Conservation (phyloP, 2,113 vertebrate genomes). For the Tauraco erythrolophus region DNA sequence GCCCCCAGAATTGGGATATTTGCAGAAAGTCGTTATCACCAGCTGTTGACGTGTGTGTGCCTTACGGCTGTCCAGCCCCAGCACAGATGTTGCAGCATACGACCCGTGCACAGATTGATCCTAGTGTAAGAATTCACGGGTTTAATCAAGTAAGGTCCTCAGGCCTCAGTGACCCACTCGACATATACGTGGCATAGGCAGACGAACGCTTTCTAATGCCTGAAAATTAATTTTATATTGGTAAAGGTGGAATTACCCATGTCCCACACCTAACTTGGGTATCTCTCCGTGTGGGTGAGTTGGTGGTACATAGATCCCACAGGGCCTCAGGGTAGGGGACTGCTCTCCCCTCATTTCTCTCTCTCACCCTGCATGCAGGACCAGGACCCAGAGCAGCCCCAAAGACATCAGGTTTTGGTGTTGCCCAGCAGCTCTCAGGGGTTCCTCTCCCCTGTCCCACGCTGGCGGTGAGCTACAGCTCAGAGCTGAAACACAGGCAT, state of each 20-base stretch:
- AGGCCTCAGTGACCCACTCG: not conserved
- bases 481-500: not conserved
- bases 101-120: not conserved
- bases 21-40: not conserved
- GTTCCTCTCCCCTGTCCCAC: not conserved
- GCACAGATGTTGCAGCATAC: not conserved
- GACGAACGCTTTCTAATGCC: not conserved
- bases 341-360: not conserved
- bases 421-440: not conserved
- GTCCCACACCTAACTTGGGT: not conserved
- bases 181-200: not conserved
- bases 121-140: no score
- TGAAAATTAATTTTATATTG: not conserved
- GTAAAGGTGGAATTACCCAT: not conserved
- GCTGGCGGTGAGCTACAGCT: not conserved
- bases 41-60: not conserved
- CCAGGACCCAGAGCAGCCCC: not conserved
- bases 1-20: accelerated
- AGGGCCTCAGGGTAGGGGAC: no score
- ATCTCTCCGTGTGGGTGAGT: not conserved
- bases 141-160: not conserved
- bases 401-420: accelerated
- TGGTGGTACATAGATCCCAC: accelerated
- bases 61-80: not conserved
- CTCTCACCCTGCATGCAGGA: no score